Evolutionary conservation across 2,888 invertebrate genomes (phyloP), one percentile per base, ranked within the genome.

Genomic region (Ommatoiulus sabulosus): DNA sequence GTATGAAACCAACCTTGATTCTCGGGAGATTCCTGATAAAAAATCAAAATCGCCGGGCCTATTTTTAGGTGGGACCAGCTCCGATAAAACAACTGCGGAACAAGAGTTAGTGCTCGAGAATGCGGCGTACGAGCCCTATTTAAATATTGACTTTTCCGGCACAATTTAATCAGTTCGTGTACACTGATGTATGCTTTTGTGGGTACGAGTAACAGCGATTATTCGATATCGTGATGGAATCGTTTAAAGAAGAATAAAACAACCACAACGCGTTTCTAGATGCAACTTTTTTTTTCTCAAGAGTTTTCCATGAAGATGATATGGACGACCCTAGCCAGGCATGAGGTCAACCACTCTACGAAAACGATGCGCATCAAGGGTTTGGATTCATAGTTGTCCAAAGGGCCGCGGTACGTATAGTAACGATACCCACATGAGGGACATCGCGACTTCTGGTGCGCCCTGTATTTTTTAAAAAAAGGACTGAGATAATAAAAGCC

Each of bases 121-220:
- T 72, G 72, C 72, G 72, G 24, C 72, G 8, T 24, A 72, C 72
- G 72, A 72, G 24, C 3, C 72, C 72, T 72, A 24, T 24, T 72
- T 72, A 24, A 72, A 72, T 72, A 72, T 72, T 72, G 72, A 72
- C 72, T 72, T 72, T 72, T 10, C 24, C 72, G 72, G 20, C n/a
- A 72, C 72, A 72, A 72, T 72, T 72, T 72, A 72, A 72, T 72
- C 72, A 72, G 72, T 72, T 10, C 24, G 6, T 72, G 72, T 48
- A 48, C 48, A 48, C 3, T 48, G 8, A 12, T 57, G 57, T 57
- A 17, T 72, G 72, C 72, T 72, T 72, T 72, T 72, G 72, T 8
- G n/a, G 24, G 72, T 48, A 48, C 48, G 48, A 10, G 48, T 12
- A 10, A 12, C 72, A 24, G 72, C 72, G 72, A 72, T 24, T 72